phyloP scores from a whole-genome alignment of 2,113 vertebrate species.

The Stomatorhinus ivindoensis region DNA sequence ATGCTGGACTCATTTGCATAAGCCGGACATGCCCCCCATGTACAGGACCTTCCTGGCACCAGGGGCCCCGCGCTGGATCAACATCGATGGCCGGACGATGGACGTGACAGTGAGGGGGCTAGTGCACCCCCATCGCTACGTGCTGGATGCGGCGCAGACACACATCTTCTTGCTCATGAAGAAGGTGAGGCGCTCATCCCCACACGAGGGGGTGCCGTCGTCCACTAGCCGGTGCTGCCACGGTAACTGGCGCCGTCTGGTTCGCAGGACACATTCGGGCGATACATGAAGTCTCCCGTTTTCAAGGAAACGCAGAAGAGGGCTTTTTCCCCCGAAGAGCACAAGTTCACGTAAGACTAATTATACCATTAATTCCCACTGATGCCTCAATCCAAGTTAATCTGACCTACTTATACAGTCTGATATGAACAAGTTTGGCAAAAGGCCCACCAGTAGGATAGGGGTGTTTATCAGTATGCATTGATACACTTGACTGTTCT shows the following conservation, averaged over 20 bases:
- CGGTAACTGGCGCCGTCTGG: neutral
- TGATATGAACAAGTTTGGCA: neutral
- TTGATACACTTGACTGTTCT: neutral
- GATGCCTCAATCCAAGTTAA: neutral
- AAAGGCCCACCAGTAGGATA: neutral
- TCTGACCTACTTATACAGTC: neutral
- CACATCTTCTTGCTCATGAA: slow-evolving; percentile 99
- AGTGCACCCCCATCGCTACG: slow-evolving; percentile 85
- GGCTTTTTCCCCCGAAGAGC: slow-evolving; percentile 69
- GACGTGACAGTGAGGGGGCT: slow-evolving; percentile 89
- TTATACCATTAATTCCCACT: neutral
- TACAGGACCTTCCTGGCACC: slow-evolving; percentile 85
- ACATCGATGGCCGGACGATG: slow-evolving; percentile 96
- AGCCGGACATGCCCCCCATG: neutral
- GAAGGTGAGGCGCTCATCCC: slow-evolving; percentile 64
- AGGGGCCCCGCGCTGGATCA: slow-evolving; percentile 91
- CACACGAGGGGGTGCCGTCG: neutral
- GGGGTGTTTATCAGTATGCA: neutral
- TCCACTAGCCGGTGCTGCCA: neutral
- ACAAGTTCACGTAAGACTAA: slow-evolving; percentile 75
- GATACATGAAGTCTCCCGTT: slow-evolving; percentile 91
- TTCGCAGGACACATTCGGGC: slow-evolving; percentile 84
- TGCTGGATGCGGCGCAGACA: slow-evolving; percentile 89
- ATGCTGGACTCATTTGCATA: neutral
- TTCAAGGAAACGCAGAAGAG: slow-evolving; percentile 92